Base-by-base conservation (phyloP, 1,140 invertebrate species). In the Lepidurus packardi region DNA sequence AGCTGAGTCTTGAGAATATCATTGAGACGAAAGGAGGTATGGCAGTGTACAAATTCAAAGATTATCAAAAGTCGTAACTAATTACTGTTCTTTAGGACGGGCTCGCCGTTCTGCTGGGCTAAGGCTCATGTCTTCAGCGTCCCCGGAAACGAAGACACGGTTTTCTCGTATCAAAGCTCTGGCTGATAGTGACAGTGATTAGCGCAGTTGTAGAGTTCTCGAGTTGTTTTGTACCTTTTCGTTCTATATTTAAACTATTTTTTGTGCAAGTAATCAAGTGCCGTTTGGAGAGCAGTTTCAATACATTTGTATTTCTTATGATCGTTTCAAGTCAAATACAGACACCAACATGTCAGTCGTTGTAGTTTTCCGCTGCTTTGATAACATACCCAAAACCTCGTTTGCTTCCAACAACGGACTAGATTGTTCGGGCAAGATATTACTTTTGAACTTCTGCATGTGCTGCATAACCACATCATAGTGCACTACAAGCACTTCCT, bases 401-500 rank as follows among this genome's bases (percentile, higher is more conserved):
- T 79, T 73, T 42, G 85, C 85, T 74, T 82, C 82, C 8, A 85
- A 83, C 74, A 86, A 80, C 79, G 86, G 84, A 47, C 81, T 83
- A 42, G 84, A 81, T 82, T 86, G 86, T 82, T 87, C 86, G 21
- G 86, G 86, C 24, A 86, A 77, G 76, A 85, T 79, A 73, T 82
- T 83, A 78, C 86, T 83, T 84, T 86, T 79, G 41, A 84, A 84
- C 81, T 78, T 80, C 24, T 73, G n/a, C 16, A 81, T 45, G 73
- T 81, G 74, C 3, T 78, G n/a, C 11, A 78, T 44, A 13, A 78
- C 45, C 7, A 42, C 77, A 25, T 81, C 80, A 13, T 74, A 24
- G 45, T 80, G 77, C n/a, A 73, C 44, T 13, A 76, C 41, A 11
- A 80, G 53, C 11, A 78, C 7, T 73, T 78, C 77, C 84, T 85